A percentile compares a stretch with the other conserved stretches of the same genome.
Conservation (phyloP, 2,888 invertebrate genomes). For the Anthrax anthrax region DNA sequence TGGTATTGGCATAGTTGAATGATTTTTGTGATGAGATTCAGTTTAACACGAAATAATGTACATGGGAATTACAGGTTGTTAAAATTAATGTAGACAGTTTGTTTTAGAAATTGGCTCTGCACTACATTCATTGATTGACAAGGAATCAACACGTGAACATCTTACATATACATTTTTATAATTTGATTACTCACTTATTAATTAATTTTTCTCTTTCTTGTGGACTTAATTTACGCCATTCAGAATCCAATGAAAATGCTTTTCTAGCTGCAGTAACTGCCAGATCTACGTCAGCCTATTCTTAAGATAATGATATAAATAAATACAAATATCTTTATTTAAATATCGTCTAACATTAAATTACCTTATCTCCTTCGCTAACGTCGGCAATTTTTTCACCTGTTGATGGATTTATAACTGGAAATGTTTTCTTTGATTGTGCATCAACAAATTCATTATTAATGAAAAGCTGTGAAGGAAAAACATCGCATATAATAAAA, state of each 20-base stretch:
- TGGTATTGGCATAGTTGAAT: no score
- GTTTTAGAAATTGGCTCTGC: no score
- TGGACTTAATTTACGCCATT: slow-evolving; percentile 72
- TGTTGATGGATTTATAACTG: slow-evolving; percentile 69
- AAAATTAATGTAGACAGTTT: neutral
- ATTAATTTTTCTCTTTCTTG: slow-evolving; percentile 62
- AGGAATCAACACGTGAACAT: no score
- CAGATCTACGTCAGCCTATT: slow-evolving; percentile 66
- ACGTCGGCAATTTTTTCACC: slow-evolving; percentile 61
- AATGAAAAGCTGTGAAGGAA: slow-evolving; percentile 54
- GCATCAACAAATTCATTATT: slow-evolving; percentile 73
- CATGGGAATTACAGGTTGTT: neutral
- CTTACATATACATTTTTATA: no score
- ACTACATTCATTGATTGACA: no score
- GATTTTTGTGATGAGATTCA: no score
- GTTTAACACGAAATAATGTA: no score
- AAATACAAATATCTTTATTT: neutral
- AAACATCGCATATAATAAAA: slow-evolving; percentile 1
- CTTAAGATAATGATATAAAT: no score
- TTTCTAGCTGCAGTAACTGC: slow-evolving; percentile 67
- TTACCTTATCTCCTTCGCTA: slow-evolving; percentile 73
- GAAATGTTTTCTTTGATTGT: slow-evolving; percentile 70
- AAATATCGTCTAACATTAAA: neutral
- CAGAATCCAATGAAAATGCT: slow-evolving; percentile 57
- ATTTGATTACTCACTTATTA: slow-evolving; percentile 37